phyloP scores from a whole-genome alignment of 2,797 vertebrate genomes.

The Philypnodon macrostomus region DNA sequence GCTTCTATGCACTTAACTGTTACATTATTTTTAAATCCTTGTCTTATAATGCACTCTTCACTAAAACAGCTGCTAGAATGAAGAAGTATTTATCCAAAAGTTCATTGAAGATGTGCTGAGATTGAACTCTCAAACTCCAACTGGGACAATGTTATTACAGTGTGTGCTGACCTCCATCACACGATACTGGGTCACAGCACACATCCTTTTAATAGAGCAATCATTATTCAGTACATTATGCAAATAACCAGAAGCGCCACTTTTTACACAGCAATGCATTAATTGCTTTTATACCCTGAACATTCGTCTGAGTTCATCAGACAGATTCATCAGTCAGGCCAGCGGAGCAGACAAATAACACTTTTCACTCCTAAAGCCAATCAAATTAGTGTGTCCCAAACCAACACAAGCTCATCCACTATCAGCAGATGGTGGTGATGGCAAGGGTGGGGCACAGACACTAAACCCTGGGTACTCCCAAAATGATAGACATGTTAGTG shows the following conservation, averaged over 20 bases:
- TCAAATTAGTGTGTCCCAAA: conserved; percentile 17
- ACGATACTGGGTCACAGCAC: conserved; percentile 1
- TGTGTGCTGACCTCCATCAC: conserved; percentile 44
- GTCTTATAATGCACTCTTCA: conserved; percentile 17
- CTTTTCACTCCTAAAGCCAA: conserved; percentile 1
- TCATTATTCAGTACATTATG: conserved; percentile 14
- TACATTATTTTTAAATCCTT: not conserved
- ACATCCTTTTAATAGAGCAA: conserved; percentile 7
- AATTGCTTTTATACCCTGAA: conserved; percentile 7
- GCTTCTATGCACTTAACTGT: not conserved
- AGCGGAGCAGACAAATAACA: not conserved
- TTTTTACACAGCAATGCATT: not conserved
- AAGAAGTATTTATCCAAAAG: too few species aligned
- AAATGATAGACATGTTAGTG: conserved; percentile 12
- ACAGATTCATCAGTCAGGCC: conserved; percentile 12
- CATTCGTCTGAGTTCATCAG: not conserved
- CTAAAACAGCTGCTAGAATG: too few species aligned
- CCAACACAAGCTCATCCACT: conserved; percentile 11
- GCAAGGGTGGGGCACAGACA: conserved; percentile 32
- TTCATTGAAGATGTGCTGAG: too few species aligned
- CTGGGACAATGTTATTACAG: conserved; percentile 59
- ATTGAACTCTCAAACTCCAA: conserved; percentile 37
- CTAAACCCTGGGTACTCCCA: conserved; percentile 57
- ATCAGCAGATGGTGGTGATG: conserved; percentile 52
- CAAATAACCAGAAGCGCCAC: not conserved